A percentile compares a stretch with the other conserved stretches of the same genome.
Conservation (phyloP, 2,888 invertebrate genomes). For the Polia nebulosa region DNA sequence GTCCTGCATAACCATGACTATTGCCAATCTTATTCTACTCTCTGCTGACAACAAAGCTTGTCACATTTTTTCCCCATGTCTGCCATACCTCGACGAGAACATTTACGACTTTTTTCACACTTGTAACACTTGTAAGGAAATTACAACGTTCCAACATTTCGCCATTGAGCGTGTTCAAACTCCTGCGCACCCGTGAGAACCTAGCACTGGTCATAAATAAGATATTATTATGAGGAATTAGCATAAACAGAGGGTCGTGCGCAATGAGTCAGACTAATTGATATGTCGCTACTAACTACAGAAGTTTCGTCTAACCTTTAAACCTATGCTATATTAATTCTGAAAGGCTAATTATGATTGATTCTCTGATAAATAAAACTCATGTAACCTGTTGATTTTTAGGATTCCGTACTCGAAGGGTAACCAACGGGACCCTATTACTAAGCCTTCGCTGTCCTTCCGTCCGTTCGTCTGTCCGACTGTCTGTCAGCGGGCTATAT, state of each 20-base stretch:
- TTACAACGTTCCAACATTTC: conserved; percentile 55
- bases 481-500: no score
- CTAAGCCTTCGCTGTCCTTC: no score
- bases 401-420: no score
- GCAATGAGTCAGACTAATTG: conserved; percentile 57
- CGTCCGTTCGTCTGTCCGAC: no score
- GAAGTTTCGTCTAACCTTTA: conserved; percentile 16
- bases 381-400: neutral
- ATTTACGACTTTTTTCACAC: conserved; percentile 47
- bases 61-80: neutral
- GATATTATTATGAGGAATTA: conserved; percentile 56
- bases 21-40: neutral
- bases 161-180: conserved; percentile 56
- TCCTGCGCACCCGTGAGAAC: conserved; percentile 65
- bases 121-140: conserved; percentile 64
- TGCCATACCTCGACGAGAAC: conserved; percentile 1
- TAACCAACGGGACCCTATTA: no score
- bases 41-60: neutral
- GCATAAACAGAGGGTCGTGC: conserved; percentile 58
- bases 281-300: conserved; percentile 21
- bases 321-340: neutral
- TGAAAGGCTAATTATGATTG: neutral
- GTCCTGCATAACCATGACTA: neutral
- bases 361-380: neutral
- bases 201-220: conserved; percentile 60